Evolutionary conservation across 2,113 vertebrate species (phyloP).

Genomic region (Ceuthmochares aereus): DNA sequence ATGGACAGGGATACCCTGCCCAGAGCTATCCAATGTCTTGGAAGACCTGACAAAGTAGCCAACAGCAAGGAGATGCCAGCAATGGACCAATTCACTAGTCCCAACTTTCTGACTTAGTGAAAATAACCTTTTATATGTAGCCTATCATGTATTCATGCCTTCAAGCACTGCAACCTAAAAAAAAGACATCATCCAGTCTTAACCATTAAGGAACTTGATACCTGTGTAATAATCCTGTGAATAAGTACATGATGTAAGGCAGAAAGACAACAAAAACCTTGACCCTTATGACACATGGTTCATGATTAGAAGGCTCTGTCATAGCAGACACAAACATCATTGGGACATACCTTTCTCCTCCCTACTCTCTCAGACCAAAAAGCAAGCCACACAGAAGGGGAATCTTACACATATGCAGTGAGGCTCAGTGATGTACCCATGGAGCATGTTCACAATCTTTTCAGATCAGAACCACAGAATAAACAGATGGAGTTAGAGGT

Average conservation of each 20-base stretch:
- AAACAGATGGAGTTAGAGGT: neutral
- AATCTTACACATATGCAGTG: rapidly evolving
- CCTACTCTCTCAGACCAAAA: neutral
- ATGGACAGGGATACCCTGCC: neutral
- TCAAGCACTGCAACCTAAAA: neutral
- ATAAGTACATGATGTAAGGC: neutral
- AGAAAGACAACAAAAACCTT: neutral
- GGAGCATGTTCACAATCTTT: neutral
- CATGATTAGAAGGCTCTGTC: neutral
- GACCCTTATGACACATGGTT: neutral
- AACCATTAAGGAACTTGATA: neutral
- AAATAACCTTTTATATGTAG: neutral
- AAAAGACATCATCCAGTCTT: neutral
- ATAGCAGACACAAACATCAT: neutral
- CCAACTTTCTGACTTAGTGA: neutral
- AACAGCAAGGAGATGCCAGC: neutral
- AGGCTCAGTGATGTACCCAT: neutral
- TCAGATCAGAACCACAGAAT: neutral
- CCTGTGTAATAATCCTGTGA: neutral
- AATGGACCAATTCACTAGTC: neutral
- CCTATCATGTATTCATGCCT: neutral
- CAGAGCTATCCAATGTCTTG: neutral
- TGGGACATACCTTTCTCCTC: neutral
- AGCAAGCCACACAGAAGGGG: neutral
- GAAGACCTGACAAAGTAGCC: neutral